Base-by-base conservation (phyloP, 2,888 invertebrate genomes). In the Ennomos erosarius region DNA sequence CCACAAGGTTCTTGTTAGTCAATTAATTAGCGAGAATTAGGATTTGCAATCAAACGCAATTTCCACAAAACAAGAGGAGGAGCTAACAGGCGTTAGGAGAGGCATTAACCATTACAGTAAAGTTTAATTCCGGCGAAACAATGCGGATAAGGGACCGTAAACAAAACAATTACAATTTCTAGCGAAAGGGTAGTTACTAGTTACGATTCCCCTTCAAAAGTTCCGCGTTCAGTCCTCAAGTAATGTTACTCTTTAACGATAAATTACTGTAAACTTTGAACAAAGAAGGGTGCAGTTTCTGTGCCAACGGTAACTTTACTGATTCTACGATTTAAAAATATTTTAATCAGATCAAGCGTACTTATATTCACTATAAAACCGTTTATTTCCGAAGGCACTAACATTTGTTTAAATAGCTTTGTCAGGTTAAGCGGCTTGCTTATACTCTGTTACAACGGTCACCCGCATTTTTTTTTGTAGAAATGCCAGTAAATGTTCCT, bases 91-190 rank as follows among this genome's bases (percentile, higher is more conserved):
- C 58, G 51, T 55, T 62, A 48, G 51, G 55, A 62, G 58, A 51
- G 73, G 73, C 77, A 71, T 79, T 79, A 84, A 81, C 79, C 77
- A 76, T 84, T 79, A 85, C 80, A 74, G 75, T 81, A 76, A 75
- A 76, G 80, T 79, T 81, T 79, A 82, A 84, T 82, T 78, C 74
- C 73, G 60, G 69, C 76, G 70, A 76, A 81, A 81, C 83, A 82
- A 82, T 81, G 75, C 72, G 74, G 73, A 76, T 69, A 75, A 71
- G 70, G 69, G 72, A 64, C 75, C 74, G 78, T 85, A 81, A 84
- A 87, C 86, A 82, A 82, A 87, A 85, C 81, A 82, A 82, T 86
- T 84, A 85, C 78, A 79, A 73, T 76, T 73, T 63, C 74, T 73
- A 79, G 66, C 62, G 69, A 68, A 76, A 75, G 73, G 75, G 79